These are phyloP conservation scores for Neopipo cinnamomea DNA, from an alignment of 2,113 vertebrate genomes.

Conservation along the genomic window DNA sequence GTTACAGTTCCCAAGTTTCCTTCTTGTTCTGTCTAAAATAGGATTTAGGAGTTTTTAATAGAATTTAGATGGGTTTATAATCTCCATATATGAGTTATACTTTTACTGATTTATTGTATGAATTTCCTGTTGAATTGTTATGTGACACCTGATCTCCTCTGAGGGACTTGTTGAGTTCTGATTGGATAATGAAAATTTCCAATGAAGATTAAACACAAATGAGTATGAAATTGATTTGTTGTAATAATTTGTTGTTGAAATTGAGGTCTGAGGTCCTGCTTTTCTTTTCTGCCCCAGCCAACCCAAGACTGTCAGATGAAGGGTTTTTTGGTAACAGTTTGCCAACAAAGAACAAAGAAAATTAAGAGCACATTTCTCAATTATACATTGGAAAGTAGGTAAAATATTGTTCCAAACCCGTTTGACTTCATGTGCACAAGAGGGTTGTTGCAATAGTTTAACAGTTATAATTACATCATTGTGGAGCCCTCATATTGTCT, in stretches of 20 bases:
- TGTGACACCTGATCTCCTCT: constrained; percentile 71
- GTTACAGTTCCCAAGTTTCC: constrained; percentile 59
- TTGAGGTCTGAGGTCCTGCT: constrained; percentile 65
- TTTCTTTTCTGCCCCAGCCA: constrained; percentile 49
- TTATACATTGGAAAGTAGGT: constrained; percentile 24
- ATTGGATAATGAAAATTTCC: constrained; percentile 79
- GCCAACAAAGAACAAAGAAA: constrained; percentile 48
- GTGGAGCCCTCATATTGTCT: neutral
- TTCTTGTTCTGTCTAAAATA: constrained; percentile 70
- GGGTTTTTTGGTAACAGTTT: constrained; percentile 30
- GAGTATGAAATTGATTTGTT: constrained; percentile 78
- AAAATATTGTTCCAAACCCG: constrained; percentile 27
- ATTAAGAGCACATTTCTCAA: constrained; percentile 46
- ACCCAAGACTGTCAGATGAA: constrained; percentile 31
- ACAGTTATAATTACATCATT: neutral
- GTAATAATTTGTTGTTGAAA: constrained; percentile 75
- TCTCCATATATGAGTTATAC: constrained; percentile 62
- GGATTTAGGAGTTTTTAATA: constrained; percentile 75
- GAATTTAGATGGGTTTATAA: constrained; percentile 76
- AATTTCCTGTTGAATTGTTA: constrained; percentile 81
- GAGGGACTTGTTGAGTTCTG: constrained; percentile 66
- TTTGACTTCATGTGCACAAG: neutral
- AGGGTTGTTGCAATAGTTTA: neutral
- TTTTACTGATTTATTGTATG: constrained; percentile 72
- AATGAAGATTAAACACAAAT: constrained; percentile 77